phyloP scores from a whole-genome alignment of 1,140 invertebrate genomes.

The Lucilia cuprina region DNA sequence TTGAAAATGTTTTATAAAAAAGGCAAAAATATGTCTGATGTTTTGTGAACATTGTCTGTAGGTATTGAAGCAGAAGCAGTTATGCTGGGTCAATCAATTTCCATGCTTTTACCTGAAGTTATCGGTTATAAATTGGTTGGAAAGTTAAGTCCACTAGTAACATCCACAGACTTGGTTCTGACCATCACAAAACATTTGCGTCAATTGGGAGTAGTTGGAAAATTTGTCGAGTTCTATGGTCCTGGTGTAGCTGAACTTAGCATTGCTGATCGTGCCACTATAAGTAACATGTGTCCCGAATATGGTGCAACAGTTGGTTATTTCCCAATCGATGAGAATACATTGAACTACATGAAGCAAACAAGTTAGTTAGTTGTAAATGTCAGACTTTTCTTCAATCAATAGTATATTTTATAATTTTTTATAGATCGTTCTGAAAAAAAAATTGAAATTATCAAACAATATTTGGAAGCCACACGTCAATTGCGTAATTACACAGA shows the following conservation, averaged over 20 bases:
- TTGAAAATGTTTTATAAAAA: neutral
- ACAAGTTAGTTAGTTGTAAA: conserved; percentile 73
- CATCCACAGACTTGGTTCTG: conserved; percentile 96
- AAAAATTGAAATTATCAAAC: conserved; percentile 84
- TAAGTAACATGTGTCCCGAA: conserved; percentile 98
- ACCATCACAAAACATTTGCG: conserved; percentile 97
- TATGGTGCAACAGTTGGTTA: conserved; percentile 96
- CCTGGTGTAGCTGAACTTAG: conserved; percentile 88
- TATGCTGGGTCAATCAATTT: conserved; percentile 94
- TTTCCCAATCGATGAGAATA: conserved; percentile 92
- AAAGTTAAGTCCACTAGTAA: conserved; percentile 81
- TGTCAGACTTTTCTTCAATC: neutral
- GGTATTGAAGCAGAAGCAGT: conserved; percentile 89
- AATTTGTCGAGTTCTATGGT: conserved; percentile 99
- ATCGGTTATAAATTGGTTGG: conserved; percentile 93
- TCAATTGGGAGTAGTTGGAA: conserved; percentile 94
- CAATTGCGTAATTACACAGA: conserved; percentile 88
- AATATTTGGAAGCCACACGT: conserved; percentile 81
- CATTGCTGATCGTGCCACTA: conserved; percentile 93
- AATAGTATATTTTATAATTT: neutral
- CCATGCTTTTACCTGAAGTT: conserved; percentile 95
- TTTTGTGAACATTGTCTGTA: conserved; percentile 43
- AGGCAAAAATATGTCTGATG: neutral
- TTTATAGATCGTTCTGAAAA: conserved; percentile 79
- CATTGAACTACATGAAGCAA: conserved; percentile 85